A percentile compares a stretch with the other conserved stretches of the same genome.
phyloP scores from a whole-genome alignment of 2,797 vertebrate species.

The Etheostoma nigrum region DNA sequence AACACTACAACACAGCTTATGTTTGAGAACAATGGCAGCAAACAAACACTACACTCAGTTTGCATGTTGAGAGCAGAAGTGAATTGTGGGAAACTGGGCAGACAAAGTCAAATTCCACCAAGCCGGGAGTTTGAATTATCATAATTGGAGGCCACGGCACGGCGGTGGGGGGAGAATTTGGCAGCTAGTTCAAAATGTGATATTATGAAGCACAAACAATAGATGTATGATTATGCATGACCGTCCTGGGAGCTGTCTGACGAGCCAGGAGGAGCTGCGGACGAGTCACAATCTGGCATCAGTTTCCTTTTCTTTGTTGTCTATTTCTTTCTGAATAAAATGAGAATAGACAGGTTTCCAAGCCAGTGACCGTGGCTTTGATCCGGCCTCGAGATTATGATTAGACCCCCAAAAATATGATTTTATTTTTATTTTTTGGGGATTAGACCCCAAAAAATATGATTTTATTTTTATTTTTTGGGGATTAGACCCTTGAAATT shows the following conservation, averaged over 20 bases:
- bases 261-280: conserved; percentile 11
- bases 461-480: too few species aligned
- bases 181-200: conserved; percentile 71
- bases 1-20: neutral
- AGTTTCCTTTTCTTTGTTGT: conserved; percentile 50
- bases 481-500: too few species aligned
- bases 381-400: neutral
- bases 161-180: conserved; percentile 39
- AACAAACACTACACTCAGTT: conserved; percentile 16
- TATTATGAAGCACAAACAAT: conserved; percentile 73
- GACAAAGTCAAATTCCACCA: conserved; percentile 62
- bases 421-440: too few species aligned
- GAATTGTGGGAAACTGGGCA: conserved; percentile 59
- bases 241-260: conserved; percentile 7
- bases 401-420: too few species aligned
- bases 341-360: conserved; percentile 26
- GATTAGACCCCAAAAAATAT: too few species aligned
- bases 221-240: conserved; percentile 58
- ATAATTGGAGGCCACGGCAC: conserved; percentile 72
- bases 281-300: conserved; percentile 45
- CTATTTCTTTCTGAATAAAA: conserved; percentile 37
- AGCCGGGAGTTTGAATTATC: conserved; percentile 72
- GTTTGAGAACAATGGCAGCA: conserved; percentile 14
- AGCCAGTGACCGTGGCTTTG: conserved; percentile 39
- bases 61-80: conserved; percentile 43